Percentiles rank a stretch among this genome's conserved stretches.
Evolutionary conservation across 2,888 invertebrate genomes (phyloP).

Genomic region (Apantesis nais): DNA sequence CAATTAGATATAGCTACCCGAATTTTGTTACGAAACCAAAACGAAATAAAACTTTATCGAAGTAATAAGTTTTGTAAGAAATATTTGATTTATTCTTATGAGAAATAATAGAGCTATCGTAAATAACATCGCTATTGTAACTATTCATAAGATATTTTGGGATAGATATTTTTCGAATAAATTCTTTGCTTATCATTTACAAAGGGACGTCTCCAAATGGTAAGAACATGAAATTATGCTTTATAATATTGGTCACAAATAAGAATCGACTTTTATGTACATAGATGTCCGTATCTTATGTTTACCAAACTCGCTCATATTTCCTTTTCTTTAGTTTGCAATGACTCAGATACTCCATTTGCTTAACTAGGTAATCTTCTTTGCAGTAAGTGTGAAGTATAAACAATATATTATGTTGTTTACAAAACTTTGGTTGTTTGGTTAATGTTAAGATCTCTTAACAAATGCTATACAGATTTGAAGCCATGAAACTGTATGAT

Average conservation of each 20-base stretch:
- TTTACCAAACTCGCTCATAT: background rate
- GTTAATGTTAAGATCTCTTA: background rate
- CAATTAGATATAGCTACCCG: constrained; percentile 7
- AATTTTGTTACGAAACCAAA: constrained; percentile 23
- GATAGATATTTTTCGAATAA: constrained; percentile 27
- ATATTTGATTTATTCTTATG: constrained; percentile 44
- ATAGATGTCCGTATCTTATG: background rate
- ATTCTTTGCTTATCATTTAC: constrained; percentile 22
- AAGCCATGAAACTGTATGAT: background rate
- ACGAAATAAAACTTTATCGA: constrained; percentile 40
- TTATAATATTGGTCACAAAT: constrained; percentile 31
- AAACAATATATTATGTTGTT: background rate
- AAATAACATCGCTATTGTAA: constrained; percentile 43
- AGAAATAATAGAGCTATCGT: constrained; percentile 32
- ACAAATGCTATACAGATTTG: background rate
- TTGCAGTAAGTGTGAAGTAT: background rate
- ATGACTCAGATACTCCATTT: no score
- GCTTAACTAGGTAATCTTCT: background rate
- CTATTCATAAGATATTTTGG: constrained; percentile 32
- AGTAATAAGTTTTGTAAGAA: constrained; percentile 28
- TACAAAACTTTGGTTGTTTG: background rate
- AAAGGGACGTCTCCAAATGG: constrained; percentile 22
- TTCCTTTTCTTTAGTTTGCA: no score
- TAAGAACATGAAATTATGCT: constrained; percentile 29
- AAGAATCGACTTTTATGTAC: background rate